A percentile compares a stretch with the other conserved stretches of the same genome.
Conservation (phyloP, 2,888 invertebrate genomes). For the Zonitis immaculata region DNA sequence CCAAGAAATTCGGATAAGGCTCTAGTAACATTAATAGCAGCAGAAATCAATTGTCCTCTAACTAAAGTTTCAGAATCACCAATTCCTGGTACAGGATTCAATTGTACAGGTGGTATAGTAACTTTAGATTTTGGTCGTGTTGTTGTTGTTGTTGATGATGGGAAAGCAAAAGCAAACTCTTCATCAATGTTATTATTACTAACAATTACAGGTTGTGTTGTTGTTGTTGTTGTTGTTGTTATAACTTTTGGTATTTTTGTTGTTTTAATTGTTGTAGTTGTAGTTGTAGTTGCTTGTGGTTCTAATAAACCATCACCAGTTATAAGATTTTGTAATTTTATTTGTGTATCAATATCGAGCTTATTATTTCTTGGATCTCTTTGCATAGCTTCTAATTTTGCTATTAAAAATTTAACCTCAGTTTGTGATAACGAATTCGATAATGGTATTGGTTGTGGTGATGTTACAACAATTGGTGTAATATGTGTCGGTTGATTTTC, state of each 20-base stretch:
- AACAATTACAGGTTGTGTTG: too few relatives aligned
- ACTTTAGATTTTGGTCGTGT: constrained; percentile 27
- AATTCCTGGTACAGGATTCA: constrained; percentile 44
- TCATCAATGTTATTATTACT: constrained; percentile 13
- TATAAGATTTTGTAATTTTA: constrained; percentile 37
- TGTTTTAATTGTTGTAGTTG: constrained; percentile 22
- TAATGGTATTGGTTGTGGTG: constrained; percentile 26
- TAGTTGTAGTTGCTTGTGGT: constrained; percentile 25
- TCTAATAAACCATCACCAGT: constrained; percentile 31
- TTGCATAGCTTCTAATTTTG: constrained; percentile 42
- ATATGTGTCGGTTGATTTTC: constrained; percentile 40
- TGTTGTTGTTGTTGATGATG: constrained; percentile 17
- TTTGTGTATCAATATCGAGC: constrained; percentile 38
- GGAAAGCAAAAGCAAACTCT: constrained; percentile 11
- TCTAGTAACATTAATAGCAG: constrained; percentile 71
- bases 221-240: constrained; percentile 23
- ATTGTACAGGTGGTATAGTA: constrained; percentile 41
- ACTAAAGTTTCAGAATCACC: constrained; percentile 39
- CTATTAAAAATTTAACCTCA: constrained; percentile 39
- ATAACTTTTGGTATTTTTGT: constrained; percentile 21
- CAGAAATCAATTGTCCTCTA: constrained; percentile 58
- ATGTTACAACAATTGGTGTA: constrained; percentile 39
- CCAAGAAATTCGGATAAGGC: constrained; percentile 75
- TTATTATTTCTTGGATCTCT: constrained; percentile 40
- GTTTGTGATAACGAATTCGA: constrained; percentile 34